These are phyloP conservation scores for Suillia variegata DNA, from an alignment of 2,888 invertebrate genomes.

Conservation along the genomic window DNA sequence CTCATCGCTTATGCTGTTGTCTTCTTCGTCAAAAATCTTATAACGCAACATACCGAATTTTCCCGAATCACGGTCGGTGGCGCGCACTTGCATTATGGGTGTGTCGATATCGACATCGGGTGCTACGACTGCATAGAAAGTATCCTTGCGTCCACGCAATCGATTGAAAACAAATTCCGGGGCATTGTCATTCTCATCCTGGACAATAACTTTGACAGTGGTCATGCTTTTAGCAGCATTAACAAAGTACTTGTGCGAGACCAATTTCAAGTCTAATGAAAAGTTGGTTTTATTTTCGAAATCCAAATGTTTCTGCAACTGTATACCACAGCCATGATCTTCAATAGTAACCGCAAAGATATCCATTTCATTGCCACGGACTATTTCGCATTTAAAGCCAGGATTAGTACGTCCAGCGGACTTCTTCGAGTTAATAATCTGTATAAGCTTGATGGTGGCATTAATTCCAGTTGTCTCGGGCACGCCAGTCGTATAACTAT, in stretches of 20 bases:
- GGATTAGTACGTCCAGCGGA: conserved; percentile 50
- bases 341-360: conserved; percentile 76
- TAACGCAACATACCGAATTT: conserved; percentile 81
- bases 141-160: conserved; percentile 66
- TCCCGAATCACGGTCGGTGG: conserved; percentile 85
- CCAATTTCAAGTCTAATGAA: conserved; percentile 75
- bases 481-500: conserved; percentile 80
- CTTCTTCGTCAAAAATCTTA: conserved; percentile 59
- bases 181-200: conserved; percentile 87
- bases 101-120: conserved; percentile 76
- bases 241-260: conserved; percentile 80
- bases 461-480: conserved; percentile 67
- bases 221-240: conserved; percentile 78
- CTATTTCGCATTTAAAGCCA: conserved; percentile 78
- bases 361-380: conserved; percentile 71
- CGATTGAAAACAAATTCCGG: conserved; percentile 81
- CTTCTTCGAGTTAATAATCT: conserved; percentile 60
- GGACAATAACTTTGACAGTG: conserved; percentile 78
- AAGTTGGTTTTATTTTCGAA: conserved; percentile 78
- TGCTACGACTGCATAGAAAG: conserved; percentile 81
- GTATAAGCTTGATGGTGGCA: conserved; percentile 58
- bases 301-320: conserved; percentile 74
- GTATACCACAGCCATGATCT: conserved; percentile 82
- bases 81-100: conserved; percentile 81
- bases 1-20: conserved; percentile 47